Evolutionary conservation across 2,888 invertebrate genomes (phyloP).

Genomic region (Trichopoda pennipes): DNA sequence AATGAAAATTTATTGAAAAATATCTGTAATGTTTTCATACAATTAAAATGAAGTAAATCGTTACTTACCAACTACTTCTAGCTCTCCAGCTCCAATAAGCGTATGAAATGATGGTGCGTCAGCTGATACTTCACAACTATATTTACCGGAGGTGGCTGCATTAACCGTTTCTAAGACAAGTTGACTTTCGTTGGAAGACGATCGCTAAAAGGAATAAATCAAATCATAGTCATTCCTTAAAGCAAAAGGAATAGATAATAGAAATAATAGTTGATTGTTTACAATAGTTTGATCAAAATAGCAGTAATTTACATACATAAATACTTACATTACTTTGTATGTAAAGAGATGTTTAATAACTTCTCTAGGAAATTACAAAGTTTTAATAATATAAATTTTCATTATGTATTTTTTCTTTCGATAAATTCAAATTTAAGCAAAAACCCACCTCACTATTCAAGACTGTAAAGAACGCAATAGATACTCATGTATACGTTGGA

Average conservation of each 20-base stretch:
- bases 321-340: too few species aligned
- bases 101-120: slow-evolving; percentile 79
- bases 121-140: slow-evolving; percentile 78
- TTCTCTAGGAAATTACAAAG: too few species aligned
- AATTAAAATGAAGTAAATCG: background rate
- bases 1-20: too few species aligned
- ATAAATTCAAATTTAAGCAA: background rate
- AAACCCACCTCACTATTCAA: background rate
- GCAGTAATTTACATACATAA: too few species aligned
- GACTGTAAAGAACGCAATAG: slow-evolving; percentile 44
- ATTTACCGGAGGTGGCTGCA: slow-evolving; percentile 75
- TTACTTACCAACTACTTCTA: slow-evolving; percentile 78
- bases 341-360: too few species aligned
- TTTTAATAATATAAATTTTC: slow-evolving; percentile 38
- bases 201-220: slow-evolving; percentile 66
- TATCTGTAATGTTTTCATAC: too few species aligned
- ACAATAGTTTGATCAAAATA: too few species aligned
- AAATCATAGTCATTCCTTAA: too few species aligned
- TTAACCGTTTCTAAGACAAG: slow-evolving; percentile 75
- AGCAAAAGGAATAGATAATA: too few species aligned
- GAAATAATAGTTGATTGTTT: too few species aligned
- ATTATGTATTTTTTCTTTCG: slow-evolving; percentile 20
- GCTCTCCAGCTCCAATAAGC: slow-evolving; percentile 76
- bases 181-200: slow-evolving; percentile 77
- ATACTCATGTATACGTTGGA: slow-evolving; percentile 4